A percentile compares a stretch with the other conserved stretches of the same genome.
phyloP scores from a whole-genome alignment of 2,888 invertebrate species.

The Thereva nobilitata region DNA sequence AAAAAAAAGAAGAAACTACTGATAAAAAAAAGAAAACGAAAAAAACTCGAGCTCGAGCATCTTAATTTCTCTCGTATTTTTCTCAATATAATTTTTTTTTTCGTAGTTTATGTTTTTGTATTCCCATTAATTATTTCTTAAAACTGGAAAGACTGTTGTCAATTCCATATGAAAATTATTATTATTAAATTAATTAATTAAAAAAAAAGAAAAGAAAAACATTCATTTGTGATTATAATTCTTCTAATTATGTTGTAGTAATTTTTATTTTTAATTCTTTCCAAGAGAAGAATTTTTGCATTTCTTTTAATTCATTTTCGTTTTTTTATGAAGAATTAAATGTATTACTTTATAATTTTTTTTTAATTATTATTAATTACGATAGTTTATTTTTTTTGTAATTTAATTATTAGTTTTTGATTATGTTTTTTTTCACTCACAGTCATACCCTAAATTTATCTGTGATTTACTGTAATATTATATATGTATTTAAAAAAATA shows the following conservation, averaged over 20 bases:
- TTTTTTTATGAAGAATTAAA: too few species aligned
- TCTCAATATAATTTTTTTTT: neutral
- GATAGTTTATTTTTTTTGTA: slow-evolving; percentile 1
- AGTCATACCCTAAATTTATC: slow-evolving; percentile 31
- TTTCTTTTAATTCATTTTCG: too few species aligned
- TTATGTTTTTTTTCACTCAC: slow-evolving; percentile 20
- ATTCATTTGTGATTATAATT: too few species aligned
- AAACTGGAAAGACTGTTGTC: too few species aligned
- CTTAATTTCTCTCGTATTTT: slow-evolving; percentile 32
- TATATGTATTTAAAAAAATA: slow-evolving; percentile 13
- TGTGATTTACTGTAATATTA: slow-evolving; percentile 29
- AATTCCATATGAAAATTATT: too few species aligned
- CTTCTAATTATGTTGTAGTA: too few species aligned
- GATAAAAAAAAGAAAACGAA: slow-evolving; percentile 4
- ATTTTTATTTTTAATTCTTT: too few species aligned
- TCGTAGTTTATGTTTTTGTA: too few species aligned
- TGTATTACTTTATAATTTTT: neutral
- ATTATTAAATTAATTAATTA: too few species aligned
- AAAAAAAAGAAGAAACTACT: slow-evolving; percentile 5
- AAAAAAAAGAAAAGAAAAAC: too few species aligned
- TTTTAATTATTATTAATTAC: slow-evolving; percentile 3
- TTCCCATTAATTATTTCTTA: too few species aligned
- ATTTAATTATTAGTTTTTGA: slow-evolving; percentile 13
- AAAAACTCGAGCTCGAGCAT: slow-evolving; percentile 1
- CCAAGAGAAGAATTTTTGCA: too few species aligned